Percentiles rank a stretch among this genome's conserved stretches.
phyloP scores from a whole-genome alignment of 2,888 invertebrate species.

The Eupithecia exiguata region DNA sequence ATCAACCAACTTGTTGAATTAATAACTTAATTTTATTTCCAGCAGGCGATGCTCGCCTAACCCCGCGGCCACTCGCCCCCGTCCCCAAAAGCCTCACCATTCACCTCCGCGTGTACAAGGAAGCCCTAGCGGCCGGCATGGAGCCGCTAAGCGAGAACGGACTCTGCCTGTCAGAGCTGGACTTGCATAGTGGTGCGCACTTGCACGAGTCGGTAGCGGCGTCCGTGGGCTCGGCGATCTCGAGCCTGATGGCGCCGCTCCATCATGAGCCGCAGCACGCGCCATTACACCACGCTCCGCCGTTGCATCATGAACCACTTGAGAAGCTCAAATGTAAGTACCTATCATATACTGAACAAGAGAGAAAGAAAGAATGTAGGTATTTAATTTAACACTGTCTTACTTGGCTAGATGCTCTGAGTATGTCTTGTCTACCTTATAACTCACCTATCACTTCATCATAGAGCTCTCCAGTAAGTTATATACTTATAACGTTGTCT shows the following conservation, averaged over 20 bases:
- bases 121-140: slow-evolving; percentile 86
- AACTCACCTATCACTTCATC: neutral
- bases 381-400: too few species aligned
- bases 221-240: slow-evolving; percentile 82
- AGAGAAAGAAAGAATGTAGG: too few species aligned
- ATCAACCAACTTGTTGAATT: neutral
- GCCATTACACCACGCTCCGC: slow-evolving; percentile 84
- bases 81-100: slow-evolving; percentile 70
- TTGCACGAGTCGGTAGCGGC: slow-evolving; percentile 81
- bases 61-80: slow-evolving; percentile 51
- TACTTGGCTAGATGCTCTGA: neutral
- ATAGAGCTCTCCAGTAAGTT: neutral
- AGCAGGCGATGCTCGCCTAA: slow-evolving; percentile 43
- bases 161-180: slow-evolving; percentile 89
- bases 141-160: slow-evolving; percentile 88
- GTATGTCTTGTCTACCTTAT: too few species aligned
- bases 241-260: slow-evolving; percentile 81
- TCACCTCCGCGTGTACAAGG: slow-evolving; percentile 84
- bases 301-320: slow-evolving; percentile 87
- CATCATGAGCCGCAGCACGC: slow-evolving; percentile 84
- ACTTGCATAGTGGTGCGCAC: slow-evolving; percentile 79
- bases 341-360: slow-evolving; percentile 3
- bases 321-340: slow-evolving; percentile 92
- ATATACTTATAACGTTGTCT: neutral
- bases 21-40: slow-evolving; percentile 1